Percentiles rank a stretch among this genome's conserved stretches.
Evolutionary conservation across 2,888 invertebrate species (phyloP).

Genomic region (Geophilus truncorum): DNA sequence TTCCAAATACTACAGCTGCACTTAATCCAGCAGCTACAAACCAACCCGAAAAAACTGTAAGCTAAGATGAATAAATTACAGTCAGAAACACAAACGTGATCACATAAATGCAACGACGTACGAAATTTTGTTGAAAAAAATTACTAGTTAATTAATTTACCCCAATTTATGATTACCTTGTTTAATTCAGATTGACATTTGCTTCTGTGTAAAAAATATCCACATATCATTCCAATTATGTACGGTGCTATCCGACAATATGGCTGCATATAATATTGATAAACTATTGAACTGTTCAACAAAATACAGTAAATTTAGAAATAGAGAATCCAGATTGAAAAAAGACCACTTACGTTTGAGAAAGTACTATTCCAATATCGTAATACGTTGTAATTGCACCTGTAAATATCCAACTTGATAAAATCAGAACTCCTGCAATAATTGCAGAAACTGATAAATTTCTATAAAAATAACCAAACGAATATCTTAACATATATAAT

Average conservation of each 20-base stretch:
- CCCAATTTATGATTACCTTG: no score
- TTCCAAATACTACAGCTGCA: background rate
- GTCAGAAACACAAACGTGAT: no score
- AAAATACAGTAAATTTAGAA: no score
- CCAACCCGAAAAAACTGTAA: background rate
- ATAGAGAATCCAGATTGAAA: no score
- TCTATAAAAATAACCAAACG: background rate
- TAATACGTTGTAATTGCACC: background rate
- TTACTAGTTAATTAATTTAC: no score
- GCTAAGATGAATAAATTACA: background rate
- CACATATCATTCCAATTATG: conserved; percentile 69
- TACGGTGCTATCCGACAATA: conserved; percentile 77
- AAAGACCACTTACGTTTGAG: no score
- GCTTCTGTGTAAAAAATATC: conserved; percentile 65
- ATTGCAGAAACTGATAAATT: background rate
- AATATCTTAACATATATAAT: no score
- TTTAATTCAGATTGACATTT: conserved; percentile 59
- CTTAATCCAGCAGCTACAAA: background rate
- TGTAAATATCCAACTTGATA: background rate
- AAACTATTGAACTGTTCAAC: no score
- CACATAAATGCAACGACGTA: no score
- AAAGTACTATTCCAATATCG: background rate
- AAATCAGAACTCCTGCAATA: background rate
- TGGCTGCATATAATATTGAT: no score
- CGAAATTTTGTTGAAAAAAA: no score